These are phyloP conservation scores for Ennomos erosarius DNA, from an alignment of 2,888 invertebrate species.

Conservation along the genomic window DNA sequence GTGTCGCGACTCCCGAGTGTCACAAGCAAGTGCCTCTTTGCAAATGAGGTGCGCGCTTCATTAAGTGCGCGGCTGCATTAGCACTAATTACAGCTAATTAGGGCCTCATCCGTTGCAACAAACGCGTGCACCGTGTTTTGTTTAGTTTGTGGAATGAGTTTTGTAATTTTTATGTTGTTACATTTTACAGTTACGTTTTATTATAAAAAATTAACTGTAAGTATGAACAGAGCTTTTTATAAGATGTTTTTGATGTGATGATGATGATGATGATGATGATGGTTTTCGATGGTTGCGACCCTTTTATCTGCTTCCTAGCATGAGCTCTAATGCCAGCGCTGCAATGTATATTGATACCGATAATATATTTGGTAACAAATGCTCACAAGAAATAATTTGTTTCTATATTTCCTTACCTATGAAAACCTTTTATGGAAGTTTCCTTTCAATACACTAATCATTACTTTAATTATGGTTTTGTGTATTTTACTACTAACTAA, in stretches of 20 bases:
- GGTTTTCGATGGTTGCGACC: too few relatives aligned
- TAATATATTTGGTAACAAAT: background rate
- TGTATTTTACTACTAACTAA: constrained; percentile 19
- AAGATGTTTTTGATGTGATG: too few relatives aligned
- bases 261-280: too few relatives aligned
- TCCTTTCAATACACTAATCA: constrained; percentile 18
- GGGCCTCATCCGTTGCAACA: constrained; percentile 67
- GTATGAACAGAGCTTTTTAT: too few relatives aligned
- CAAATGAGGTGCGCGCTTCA: constrained; percentile 65
- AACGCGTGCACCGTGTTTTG: constrained; percentile 42
- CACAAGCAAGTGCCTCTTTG: constrained; percentile 22
- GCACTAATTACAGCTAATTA: constrained; percentile 77
- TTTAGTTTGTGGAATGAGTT: constrained; percentile 65
- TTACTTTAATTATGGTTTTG: constrained; percentile 30
- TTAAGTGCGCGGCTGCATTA: constrained; percentile 70
- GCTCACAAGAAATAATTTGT: background rate
- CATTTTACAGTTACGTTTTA: too few relatives aligned
- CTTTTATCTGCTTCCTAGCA: too few relatives aligned
- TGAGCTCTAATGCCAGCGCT: too few relatives aligned
- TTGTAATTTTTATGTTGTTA: background rate
- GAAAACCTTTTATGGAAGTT: constrained; percentile 14
- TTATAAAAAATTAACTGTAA: too few relatives aligned
- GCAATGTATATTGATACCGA: too few relatives aligned
- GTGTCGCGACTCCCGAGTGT: constrained; percentile 27
- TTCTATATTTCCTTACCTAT: constrained; percentile 1